Conservation (phyloP, 1,140 invertebrate species). For the Spodoptera frugiperda region DNA sequence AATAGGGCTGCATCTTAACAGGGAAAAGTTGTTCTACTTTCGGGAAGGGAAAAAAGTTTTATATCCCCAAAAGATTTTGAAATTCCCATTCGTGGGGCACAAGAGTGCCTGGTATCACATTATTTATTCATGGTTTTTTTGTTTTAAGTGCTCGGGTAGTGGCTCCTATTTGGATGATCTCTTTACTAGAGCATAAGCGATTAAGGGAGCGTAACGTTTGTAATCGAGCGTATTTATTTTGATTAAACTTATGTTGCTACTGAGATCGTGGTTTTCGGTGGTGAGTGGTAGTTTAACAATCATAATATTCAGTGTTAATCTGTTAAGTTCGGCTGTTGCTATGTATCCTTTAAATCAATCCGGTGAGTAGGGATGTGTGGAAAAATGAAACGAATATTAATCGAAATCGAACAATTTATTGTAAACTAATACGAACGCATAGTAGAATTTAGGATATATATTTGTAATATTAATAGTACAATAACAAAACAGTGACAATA, state of each 20-base stretch:
- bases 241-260: background rate
- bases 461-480: conserved; percentile 82
- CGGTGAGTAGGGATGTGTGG: no score
- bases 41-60: conserved; percentile 73
- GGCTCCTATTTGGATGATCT: conserved; percentile 56
- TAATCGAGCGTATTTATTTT: conserved; percentile 10
- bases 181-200: conserved; percentile 41
- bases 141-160: conserved; percentile 44
- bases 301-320: background rate
- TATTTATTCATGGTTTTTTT: conserved; percentile 81
- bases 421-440: conserved; percentile 85
- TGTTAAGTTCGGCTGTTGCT: no score
- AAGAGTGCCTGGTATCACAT: conserved; percentile 67
- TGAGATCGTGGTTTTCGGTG: background rate
- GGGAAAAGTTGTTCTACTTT: conserved; percentile 66
- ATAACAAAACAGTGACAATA: conserved; percentile 85
- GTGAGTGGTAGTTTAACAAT: background rate
- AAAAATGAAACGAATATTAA: conserved; percentile 58
- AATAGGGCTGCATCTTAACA: conserved; percentile 77
- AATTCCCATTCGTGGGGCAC: conserved; percentile 69
- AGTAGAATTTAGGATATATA: conserved; percentile 85
- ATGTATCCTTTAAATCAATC: no score
- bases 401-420: conserved; percentile 84
- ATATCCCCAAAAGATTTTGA: conserved; percentile 78
- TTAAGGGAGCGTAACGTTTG: conserved; percentile 17